phyloP scores from a whole-genome alignment of 2,113 vertebrate genomes.

The Fukomys damarensis region DNA sequence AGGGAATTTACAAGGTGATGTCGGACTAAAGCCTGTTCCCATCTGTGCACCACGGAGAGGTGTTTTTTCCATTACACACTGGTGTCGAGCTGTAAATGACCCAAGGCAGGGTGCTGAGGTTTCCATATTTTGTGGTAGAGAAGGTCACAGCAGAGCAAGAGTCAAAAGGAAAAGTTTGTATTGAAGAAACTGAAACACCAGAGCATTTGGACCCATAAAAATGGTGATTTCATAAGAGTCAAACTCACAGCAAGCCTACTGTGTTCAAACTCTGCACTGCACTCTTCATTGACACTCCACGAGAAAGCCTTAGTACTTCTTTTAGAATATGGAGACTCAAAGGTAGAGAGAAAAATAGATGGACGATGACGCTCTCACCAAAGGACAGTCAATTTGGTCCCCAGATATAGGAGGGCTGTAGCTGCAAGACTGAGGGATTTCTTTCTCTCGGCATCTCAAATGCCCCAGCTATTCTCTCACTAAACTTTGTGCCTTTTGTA shows the following conservation, averaged over 20 bases:
- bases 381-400: not conserved
- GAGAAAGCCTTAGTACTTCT: not conserved
- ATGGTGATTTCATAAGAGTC: not conserved
- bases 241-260: not conserved
- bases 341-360: not conserved
- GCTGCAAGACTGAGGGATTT: not conserved
- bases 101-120: constrained; percentile 1
- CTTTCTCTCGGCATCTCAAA: not conserved
- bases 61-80: constrained; percentile 61
- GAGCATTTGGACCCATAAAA: not conserved
- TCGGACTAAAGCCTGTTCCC: constrained; percentile 32
- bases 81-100: constrained; percentile 69
- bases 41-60: constrained; percentile 53
- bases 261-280: not conserved
- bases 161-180: not conserved
- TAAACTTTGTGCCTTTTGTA: not conserved
- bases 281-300: not conserved
- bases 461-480: not conserved
- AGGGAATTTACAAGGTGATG: constrained; percentile 15
- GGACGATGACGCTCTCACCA: not conserved
- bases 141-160: not conserved
- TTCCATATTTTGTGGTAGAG: not conserved
- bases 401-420: not conserved
- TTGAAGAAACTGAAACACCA: not conserved
- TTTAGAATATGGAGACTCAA: constrained; percentile 6